phyloP scores from a whole-genome alignment of 2,113 vertebrate genomes.

The Nannospalax galili region DNA sequence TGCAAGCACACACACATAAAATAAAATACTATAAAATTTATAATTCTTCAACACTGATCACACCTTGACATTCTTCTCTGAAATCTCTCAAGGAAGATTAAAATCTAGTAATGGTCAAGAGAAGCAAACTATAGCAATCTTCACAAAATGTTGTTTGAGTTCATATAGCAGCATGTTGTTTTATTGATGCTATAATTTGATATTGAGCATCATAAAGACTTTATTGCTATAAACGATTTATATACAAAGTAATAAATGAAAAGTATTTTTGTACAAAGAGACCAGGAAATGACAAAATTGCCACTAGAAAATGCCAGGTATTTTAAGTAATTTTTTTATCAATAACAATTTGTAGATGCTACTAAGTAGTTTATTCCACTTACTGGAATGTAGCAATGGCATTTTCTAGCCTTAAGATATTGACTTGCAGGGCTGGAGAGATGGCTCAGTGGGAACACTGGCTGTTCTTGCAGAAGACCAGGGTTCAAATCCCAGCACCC shows the following conservation, averaged over 20 bases:
- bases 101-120: not conserved
- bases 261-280: slow-evolving; percentile 30
- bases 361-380: not conserved
- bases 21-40: too few relatives aligned
- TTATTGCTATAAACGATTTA: not conserved
- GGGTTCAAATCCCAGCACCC: too few relatives aligned
- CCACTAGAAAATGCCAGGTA: slow-evolving; percentile 28
- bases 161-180: not conserved
- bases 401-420: not conserved
- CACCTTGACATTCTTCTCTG: not conserved
- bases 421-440: not conserved
- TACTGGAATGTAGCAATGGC: not conserved
- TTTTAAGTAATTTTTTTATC: slow-evolving; percentile 13
- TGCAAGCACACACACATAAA: too few relatives aligned
- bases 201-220: slow-evolving; percentile 40
- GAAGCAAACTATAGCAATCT: not conserved
- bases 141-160: not conserved
- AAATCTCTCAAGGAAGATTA: not conserved
- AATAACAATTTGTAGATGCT: slow-evolving; percentile 7
- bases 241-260: slow-evolving; percentile 3
- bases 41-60: not conserved
- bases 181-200: slow-evolving; percentile 5
- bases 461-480: too few relatives aligned
- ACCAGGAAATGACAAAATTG: slow-evolving; percentile 39
- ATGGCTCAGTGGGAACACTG: too few relatives aligned